phyloP scores from a whole-genome alignment of 1,140 invertebrate genomes.

The Diabrotica virgifera region DNA sequence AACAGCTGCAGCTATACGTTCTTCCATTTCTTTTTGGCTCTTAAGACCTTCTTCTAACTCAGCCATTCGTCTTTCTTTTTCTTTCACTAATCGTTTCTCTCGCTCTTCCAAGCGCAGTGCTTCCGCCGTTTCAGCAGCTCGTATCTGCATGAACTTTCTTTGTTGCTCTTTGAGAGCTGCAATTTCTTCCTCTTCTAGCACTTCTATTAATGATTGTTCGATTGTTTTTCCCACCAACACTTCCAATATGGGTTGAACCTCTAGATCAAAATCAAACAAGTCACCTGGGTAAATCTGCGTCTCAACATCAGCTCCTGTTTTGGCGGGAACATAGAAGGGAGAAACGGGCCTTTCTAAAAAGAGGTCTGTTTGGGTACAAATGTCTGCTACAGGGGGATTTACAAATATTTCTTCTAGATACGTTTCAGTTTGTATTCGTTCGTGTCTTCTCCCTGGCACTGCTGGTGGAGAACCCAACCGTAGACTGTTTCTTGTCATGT shows the following conservation, averaged over 20 bases:
- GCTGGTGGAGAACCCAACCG: conserved; percentile 62
- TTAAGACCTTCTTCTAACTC: conserved; percentile 56
- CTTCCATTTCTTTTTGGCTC: conserved; percentile 68
- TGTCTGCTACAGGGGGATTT: conserved; percentile 68
- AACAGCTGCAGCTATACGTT: conserved; percentile 75
- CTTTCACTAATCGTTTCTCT: conserved; percentile 57
- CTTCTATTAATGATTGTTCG: conserved; percentile 81
- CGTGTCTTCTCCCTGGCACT: conserved; percentile 74
- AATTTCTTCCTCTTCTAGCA: conserved; percentile 75
- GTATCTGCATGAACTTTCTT: conserved; percentile 70
- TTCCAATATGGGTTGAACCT: conserved; percentile 84
- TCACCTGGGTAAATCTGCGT: conserved; percentile 88
- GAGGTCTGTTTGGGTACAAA: conserved; percentile 81
- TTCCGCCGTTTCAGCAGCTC: conserved; percentile 77
- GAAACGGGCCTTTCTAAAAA: conserved; percentile 78
- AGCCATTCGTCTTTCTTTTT: conserved; percentile 56
- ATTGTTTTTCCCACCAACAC: conserved; percentile 83
- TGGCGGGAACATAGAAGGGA: conserved; percentile 69
- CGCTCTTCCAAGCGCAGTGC: conserved; percentile 65
- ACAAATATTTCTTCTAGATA: conserved; percentile 80
- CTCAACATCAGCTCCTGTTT: conserved; percentile 71
- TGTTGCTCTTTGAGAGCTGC: conserved; percentile 72
- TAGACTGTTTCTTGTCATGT: conserved; percentile 37
- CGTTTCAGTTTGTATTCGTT: conserved; percentile 81
- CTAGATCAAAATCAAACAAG: conserved; percentile 86